Evolutionary conservation across 37 sponge, comb jelly and placozoan species (phyloP), one percentile per base, ranked within the genome.

Genomic region (Cliona cf. orientalis): DNA sequence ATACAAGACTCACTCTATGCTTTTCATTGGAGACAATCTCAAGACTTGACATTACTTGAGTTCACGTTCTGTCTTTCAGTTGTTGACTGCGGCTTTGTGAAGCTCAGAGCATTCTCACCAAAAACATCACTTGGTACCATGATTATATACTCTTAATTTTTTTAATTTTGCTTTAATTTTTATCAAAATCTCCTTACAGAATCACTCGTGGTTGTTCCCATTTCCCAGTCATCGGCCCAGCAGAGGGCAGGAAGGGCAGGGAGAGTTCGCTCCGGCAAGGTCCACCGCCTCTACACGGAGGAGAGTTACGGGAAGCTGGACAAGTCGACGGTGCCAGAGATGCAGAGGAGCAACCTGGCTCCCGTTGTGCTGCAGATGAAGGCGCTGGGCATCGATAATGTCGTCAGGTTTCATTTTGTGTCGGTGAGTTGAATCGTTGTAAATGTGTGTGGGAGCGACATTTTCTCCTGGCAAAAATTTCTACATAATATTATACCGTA

Each of bases 31-130:
- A 26, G 3, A 12, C 45, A 43, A 35, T 5, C 25, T 19, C 25
- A 17, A 2, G 25, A 22, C 2, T 6, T 7, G 44, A 43, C 12
- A 34, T 19, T 22, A 36, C 11, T 37, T 74, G 1, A 19, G 38
- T 2, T 9, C 60, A 5, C 38, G 22, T 32, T 58, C 23, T 37
- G 33, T n/a, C 58, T 11, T 7, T 41, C 45, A 94, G 95, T 97
- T 36, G 84, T 97, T 32, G 97, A 97, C 71, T 91, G 92, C 83
- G 97, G 97, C 31, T 97, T 94, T 89, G 97, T 94, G 29, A 97
- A 97, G 69, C 58, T 97, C 28, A 81, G 59, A 60, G 84, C 93
- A 41, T 89, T 91, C 49, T 85, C 84, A 32, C 80, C 90, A 21
- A 77, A 85, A 46, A 89, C 87, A n/a, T 65, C 21, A 3, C 65